Evolutionary conservation across 2,888 invertebrate genomes (phyloP).

Genomic region (Ectropis crepuscularia): DNA sequence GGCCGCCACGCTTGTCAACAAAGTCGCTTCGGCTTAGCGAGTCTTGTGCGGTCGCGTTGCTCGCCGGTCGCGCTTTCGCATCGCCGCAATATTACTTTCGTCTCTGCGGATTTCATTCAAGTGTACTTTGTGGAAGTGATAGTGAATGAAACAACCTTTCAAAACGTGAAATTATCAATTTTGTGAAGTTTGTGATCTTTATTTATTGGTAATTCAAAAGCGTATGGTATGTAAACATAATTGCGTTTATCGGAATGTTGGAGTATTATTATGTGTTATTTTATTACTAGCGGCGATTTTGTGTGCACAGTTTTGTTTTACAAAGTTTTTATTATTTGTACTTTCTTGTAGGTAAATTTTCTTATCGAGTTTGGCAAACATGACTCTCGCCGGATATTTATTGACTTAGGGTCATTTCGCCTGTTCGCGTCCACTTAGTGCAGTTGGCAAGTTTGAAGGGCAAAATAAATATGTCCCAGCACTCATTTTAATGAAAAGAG

Average conservation of each 20-base stretch:
- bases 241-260: constrained; percentile 53
- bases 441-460: too few species aligned
- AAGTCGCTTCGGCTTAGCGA: constrained; percentile 53
- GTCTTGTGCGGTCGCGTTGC: constrained; percentile 51
- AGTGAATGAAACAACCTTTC: constrained; percentile 43
- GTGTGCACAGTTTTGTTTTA: constrained; percentile 21
- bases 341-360: constrained; percentile 1
- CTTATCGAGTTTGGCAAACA: constrained; percentile 4
- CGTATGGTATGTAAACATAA: constrained; percentile 49
- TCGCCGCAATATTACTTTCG: constrained; percentile 35
- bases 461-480: too few species aligned
- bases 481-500: too few species aligned
- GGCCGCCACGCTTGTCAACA: constrained; percentile 82
- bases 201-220: constrained; percentile 39
- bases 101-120: constrained; percentile 52
- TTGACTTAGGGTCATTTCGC: too few species aligned
- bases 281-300: constrained; percentile 12
- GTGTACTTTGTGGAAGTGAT: constrained; percentile 58
- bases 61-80: constrained; percentile 61
- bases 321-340: constrained; percentile 4
- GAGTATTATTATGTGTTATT: constrained; percentile 46
- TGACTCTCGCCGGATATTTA: not conserved
- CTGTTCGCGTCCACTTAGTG: too few species aligned
- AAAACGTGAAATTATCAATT: constrained; percentile 25
- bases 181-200: constrained; percentile 44